Conservation (phyloP, 2,888 invertebrate species). For the Machimus rusticus region DNA sequence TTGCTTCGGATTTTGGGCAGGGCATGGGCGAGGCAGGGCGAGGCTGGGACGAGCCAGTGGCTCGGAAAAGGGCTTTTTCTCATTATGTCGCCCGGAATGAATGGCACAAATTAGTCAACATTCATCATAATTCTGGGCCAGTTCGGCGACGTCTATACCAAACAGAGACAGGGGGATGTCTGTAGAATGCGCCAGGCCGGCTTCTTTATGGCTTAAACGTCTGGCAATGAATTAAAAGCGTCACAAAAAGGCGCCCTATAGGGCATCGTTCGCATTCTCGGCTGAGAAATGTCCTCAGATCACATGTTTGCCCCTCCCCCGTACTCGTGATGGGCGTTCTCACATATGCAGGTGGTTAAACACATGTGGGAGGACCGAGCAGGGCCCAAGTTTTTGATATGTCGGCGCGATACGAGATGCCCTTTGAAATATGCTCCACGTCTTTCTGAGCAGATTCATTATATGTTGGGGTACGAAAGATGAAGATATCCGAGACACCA, state of each 20-base stretch:
- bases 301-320: neutral
- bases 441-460: constrained; percentile 14
- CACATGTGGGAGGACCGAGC: neutral
- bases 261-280: neutral
- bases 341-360: neutral
- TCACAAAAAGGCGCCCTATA: neutral
- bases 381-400: neutral
- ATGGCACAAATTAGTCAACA: constrained; percentile 36
- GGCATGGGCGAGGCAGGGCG: neutral
- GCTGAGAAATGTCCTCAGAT: neutral
- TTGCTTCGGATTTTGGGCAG: neutral
- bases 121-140: constrained; percentile 25
- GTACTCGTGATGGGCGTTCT: neutral
- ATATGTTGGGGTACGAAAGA: neutral
- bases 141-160: neutral
- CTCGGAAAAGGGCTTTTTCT: neutral
- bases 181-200: neutral
- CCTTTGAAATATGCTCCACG: constrained; percentile 13
- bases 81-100: constrained; percentile 27
- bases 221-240: constrained; percentile 22
- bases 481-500: constrained; percentile 7
- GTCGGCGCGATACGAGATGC: neutral
- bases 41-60: neutral
- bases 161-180: neutral
- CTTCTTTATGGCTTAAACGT: neutral